Base-by-base conservation (phyloP, 2,888 invertebrate genomes). In the Smittia sp. region DNA sequence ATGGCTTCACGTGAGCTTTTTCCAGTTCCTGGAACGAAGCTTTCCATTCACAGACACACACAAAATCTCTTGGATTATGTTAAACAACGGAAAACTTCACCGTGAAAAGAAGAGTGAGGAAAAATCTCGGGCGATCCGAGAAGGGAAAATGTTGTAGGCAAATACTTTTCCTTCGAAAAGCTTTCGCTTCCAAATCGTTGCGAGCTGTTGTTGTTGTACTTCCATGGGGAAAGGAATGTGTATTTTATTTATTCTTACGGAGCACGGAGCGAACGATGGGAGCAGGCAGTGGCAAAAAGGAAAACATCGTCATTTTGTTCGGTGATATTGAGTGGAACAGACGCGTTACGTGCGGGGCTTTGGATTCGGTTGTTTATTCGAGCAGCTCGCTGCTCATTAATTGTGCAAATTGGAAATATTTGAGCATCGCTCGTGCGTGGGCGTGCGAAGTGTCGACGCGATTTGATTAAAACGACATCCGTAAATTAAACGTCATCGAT, bases 241-340 rank as follows among this genome's bases (percentile, higher is more conserved):
- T 32, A 27, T 39, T 66, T 66, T 66, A 24, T 66, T 66, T 39
- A 24, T 66, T 66, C 22, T 66, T 66, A 6, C 6, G 13, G 6
- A 7, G 18, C 66, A 15, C 69, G 27, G 20, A 70, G 20, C 25
- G 52, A 70, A 54, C 52, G 46, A 54, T 70, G 24, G 20, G 18
- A 20, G 13, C 58, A 18, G 22, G 11, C 46, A 46, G 2, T 15
- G 15, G n/a, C 54, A 41, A 27, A 20, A 15, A 62, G 18, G 32
- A 72, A 72, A 58, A 58, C 54, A 70, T 54, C 69, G 54, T 70
- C 69, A 70, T 70, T 70, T 54, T 70, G 54, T 70, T 52, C 27
- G 11, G 69, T 70, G 69, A 27, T 24, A 32, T 20, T 18, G 54
- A 70, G 54, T 39, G 27, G 54, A 54, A 20, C n/a, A 27, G 69